Conservation (phyloP, 1,140 invertebrate species). For the Zophobas morio region DNA sequence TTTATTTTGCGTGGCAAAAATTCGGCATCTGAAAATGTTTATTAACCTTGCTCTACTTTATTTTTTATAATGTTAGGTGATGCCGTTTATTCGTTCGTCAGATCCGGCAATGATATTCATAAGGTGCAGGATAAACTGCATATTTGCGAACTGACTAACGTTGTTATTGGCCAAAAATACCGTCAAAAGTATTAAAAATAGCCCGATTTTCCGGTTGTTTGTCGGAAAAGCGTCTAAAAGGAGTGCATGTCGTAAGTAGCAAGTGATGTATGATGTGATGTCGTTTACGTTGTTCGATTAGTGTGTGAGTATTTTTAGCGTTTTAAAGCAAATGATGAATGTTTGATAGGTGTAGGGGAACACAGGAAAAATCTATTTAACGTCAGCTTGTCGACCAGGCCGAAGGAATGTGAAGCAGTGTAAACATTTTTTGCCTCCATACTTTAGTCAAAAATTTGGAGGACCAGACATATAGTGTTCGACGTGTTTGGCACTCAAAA, state of each 20-base stretch:
- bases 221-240: conserved; percentile 36
- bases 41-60: background rate
- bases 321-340: conserved; percentile 31
- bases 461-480: too few relatives aligned
- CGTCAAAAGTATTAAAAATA: conserved; percentile 12
- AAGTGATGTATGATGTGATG: conserved; percentile 41
- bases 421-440: too few relatives aligned
- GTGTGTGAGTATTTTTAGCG: conserved; percentile 46
- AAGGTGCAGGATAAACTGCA: conserved; percentile 14
- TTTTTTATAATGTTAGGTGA: conserved; percentile 7
- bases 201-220: conserved; percentile 32
- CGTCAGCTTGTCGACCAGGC: background rate
- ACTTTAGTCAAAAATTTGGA: too few relatives aligned
- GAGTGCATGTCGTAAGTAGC: conserved; percentile 39
- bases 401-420: too few relatives aligned
- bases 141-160: conserved; percentile 23
- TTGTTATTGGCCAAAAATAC: conserved; percentile 25
- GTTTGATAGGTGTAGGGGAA: conserved; percentile 2
- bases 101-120: conserved; percentile 7
- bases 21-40: background rate
- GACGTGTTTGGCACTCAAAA: too few relatives aligned
- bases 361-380: background rate
- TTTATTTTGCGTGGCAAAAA: background rate
- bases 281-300: conserved; percentile 46
- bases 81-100: background rate